Percentiles rank a stretch among this genome's conserved stretches.
These are phyloP conservation scores for Scytalopus superciliaris DNA, from an alignment of 2,113 vertebrate genomes.

Conservation along the genomic window DNA sequence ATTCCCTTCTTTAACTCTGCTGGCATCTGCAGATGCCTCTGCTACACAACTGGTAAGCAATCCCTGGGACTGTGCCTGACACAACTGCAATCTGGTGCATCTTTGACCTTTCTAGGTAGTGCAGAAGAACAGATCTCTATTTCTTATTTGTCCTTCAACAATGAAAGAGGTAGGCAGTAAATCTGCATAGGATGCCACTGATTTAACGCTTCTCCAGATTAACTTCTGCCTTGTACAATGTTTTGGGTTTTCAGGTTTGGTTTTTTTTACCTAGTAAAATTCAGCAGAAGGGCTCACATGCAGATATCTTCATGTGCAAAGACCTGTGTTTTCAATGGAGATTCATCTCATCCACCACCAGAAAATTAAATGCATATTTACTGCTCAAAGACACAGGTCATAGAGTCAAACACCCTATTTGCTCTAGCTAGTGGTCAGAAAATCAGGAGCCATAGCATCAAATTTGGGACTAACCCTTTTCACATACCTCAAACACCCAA, in stretches of 20 bases:
- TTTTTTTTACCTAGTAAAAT: not conserved
- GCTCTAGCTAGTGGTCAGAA: not conserved
- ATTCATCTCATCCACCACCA: not conserved
- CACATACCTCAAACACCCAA: not conserved
- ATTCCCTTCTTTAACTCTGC: not conserved
- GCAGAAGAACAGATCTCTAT: not conserved
- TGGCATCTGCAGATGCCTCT: not conserved
- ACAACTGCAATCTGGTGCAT: not conserved
- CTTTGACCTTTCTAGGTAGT: not conserved
- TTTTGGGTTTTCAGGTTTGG: rapidly evolving
- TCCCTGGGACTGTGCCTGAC: not conserved
- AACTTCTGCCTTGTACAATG: not conserved
- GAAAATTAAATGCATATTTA: not conserved
- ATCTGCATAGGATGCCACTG: not conserved
- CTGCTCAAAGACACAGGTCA: not conserved
- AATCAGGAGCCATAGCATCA: not conserved
- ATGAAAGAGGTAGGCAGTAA: not conserved
- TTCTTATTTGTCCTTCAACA: not conserved
- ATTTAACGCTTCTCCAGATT: not conserved
- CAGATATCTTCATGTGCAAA: not conserved
- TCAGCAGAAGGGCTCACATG: not conserved
- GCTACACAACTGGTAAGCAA: not conserved
- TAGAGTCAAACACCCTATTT: not conserved
- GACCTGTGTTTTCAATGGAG: not conserved
- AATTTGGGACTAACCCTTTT: not conserved